These are phyloP conservation scores for Aphrophora alni DNA, from an alignment of 2,888 invertebrate species.

Conservation along the genomic window DNA sequence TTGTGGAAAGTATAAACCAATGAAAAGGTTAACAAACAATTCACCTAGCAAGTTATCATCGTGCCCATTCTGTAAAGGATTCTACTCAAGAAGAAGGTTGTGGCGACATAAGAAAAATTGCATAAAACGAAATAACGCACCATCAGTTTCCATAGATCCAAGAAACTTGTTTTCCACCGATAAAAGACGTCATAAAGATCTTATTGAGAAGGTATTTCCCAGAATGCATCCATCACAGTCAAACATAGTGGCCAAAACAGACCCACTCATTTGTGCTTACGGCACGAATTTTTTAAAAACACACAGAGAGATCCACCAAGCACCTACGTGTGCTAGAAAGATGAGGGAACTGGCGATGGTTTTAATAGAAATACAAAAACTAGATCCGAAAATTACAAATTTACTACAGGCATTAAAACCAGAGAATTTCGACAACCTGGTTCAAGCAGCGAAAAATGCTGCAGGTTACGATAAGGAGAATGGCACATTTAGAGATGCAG, in stretches of 20 bases:
- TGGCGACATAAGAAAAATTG: slow-evolving; percentile 11
- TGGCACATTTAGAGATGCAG: not conserved
- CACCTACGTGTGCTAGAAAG: not conserved
- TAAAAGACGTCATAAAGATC: not conserved
- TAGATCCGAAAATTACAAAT: not conserved
- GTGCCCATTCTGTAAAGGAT: not conserved
- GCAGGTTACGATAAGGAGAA: not conserved
- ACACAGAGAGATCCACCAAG: not conserved
- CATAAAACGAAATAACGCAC: not conserved
- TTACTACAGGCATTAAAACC: slow-evolving; percentile 9
- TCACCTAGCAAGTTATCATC: not conserved
- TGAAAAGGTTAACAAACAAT: not conserved
- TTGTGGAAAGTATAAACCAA: not conserved
- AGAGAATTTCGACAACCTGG: not conserved
- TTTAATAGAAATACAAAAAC: not conserved
- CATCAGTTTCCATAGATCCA: not conserved
- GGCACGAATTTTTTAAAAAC: not conserved
- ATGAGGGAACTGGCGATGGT: slow-evolving; percentile 11
- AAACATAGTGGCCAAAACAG: not conserved
- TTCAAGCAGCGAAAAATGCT: not conserved
- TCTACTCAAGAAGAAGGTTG: not conserved
- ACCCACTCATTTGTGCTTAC: slow-evolving; percentile 13
- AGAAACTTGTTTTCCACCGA: not conserved
- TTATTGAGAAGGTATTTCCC: not conserved
- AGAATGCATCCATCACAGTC: slow-evolving; percentile 3